Conservation (phyloP, 1,140 invertebrate species). For the Leptopilina clavipes region DNA sequence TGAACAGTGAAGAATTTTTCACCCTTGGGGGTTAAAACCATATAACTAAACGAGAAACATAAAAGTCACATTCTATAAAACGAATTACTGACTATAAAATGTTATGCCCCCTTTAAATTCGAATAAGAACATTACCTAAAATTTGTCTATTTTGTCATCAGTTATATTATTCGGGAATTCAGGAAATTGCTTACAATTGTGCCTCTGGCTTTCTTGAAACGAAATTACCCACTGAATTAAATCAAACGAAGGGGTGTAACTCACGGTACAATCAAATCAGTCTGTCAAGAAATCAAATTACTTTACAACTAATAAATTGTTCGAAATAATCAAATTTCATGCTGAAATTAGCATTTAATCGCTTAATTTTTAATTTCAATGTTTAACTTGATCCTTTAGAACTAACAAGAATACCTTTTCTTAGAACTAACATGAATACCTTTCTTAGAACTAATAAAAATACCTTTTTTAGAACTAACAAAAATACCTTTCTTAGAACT, state of each 20-base stretch:
- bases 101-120: neutral
- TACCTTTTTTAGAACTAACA: no score
- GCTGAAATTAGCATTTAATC: no score
- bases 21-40: neutral
- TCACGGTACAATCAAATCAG: neutral
- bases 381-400: no score
- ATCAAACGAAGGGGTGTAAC: neutral
- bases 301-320: no score
- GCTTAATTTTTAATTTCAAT: no score
- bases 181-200: constrained; percentile 6
- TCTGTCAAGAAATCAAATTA: no score
- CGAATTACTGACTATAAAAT: neutral
- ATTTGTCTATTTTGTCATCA: neutral
- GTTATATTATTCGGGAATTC: neutral
- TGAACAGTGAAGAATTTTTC: neutral
- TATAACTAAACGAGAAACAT: neutral
- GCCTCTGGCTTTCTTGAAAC: neutral
- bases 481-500: no score
- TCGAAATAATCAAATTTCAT: no score
- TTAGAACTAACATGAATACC: no score
- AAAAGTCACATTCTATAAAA: neutral
- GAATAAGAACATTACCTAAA: neutral
- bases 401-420: no score
- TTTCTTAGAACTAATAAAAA: no score
- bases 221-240: neutral